Evolutionary conservation across 2,113 vertebrate species (phyloP).

Genomic region (Thunnus thynnus): DNA sequence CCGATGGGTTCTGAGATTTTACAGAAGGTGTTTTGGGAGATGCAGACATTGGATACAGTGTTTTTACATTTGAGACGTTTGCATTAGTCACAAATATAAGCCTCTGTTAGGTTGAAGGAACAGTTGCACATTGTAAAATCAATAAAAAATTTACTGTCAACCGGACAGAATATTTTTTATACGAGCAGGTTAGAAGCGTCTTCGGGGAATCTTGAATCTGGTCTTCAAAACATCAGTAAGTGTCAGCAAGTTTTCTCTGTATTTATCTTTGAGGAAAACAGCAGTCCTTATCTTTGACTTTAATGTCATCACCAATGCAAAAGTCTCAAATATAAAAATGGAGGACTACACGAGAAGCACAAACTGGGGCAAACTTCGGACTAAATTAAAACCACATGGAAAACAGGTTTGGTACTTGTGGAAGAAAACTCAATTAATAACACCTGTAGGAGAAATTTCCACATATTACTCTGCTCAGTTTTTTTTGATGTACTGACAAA

Average conservation of each 20-base stretch:
- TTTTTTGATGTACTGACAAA: background rate
- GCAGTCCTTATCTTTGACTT: background rate
- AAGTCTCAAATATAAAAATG: conserved; percentile 10
- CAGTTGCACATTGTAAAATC: background rate
- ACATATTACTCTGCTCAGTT: background rate
- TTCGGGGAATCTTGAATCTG: background rate
- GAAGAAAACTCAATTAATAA: conserved; percentile 35
- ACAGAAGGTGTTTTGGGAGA: background rate
- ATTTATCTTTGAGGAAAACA: conserved; percentile 6
- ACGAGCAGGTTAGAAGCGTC: background rate
- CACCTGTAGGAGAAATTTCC: conserved; percentile 45
- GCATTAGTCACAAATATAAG: background rate
- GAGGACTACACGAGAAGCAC: background rate
- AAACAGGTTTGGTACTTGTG: conserved; percentile 3
- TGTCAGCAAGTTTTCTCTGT: background rate
- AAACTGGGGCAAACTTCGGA: conserved; percentile 9
- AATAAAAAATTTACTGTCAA: background rate
- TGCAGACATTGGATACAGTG: conserved; percentile 4
- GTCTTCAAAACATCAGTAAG: background rate
- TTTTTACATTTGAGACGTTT: background rate
- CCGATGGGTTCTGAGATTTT: too few relatives aligned
- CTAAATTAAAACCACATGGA: conserved; percentile 38
- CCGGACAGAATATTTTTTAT: conserved; percentile 12
- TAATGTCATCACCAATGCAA: background rate
- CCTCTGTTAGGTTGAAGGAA: background rate